Percentiles rank a stretch among this genome's conserved stretches.
These are phyloP conservation scores for Oceanodroma leucorhoa DNA, from an alignment of 2,797 vertebrate species.

Conservation along the genomic window DNA sequence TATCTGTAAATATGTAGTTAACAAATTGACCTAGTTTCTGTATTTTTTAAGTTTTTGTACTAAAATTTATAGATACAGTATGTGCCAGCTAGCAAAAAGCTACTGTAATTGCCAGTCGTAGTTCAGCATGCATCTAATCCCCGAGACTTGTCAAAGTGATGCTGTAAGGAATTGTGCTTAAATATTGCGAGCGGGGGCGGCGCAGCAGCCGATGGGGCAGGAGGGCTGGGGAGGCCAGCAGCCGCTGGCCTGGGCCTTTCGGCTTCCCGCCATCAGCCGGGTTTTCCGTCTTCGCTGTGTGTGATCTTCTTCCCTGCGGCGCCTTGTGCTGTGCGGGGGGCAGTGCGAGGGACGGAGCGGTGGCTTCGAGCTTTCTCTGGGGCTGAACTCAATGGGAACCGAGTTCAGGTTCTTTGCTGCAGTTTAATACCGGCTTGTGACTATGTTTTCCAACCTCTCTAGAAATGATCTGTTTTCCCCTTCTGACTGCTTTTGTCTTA, in stretches of 20 bases:
- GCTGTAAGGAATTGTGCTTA: conserved; percentile 69
- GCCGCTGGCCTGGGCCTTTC: fast-evolving
- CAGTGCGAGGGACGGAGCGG: conserved; percentile 29
- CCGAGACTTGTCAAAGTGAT: conserved; percentile 52
- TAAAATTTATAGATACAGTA: conserved; percentile 73
- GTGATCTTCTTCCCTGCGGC: conserved; percentile 30
- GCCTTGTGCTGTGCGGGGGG: conserved; percentile 27
- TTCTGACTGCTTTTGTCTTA: conserved; percentile 56
- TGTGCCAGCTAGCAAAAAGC: conserved; percentile 75
- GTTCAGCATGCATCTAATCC: conserved; percentile 70
- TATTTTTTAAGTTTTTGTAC: conserved; percentile 78
- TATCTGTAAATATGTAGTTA: conserved; percentile 80
- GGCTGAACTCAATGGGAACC: conserved; percentile 57
- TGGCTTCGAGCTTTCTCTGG: conserved; percentile 63
- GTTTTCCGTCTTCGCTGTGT: not conserved
- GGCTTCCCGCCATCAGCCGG: not conserved
- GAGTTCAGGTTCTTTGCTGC: conserved; percentile 53
- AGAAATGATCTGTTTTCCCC: conserved; percentile 1
- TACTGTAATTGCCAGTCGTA: conserved; percentile 69
- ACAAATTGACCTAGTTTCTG: conserved; percentile 81
- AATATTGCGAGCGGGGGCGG: conserved; percentile 34
- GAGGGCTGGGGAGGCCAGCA: not conserved
- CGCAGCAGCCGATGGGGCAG: not conserved
- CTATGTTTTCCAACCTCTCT: not conserved
- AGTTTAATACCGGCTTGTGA: conserved; percentile 41